Base-by-base conservation (phyloP, 2,888 invertebrate species). In the Diadegma fenestrale region DNA sequence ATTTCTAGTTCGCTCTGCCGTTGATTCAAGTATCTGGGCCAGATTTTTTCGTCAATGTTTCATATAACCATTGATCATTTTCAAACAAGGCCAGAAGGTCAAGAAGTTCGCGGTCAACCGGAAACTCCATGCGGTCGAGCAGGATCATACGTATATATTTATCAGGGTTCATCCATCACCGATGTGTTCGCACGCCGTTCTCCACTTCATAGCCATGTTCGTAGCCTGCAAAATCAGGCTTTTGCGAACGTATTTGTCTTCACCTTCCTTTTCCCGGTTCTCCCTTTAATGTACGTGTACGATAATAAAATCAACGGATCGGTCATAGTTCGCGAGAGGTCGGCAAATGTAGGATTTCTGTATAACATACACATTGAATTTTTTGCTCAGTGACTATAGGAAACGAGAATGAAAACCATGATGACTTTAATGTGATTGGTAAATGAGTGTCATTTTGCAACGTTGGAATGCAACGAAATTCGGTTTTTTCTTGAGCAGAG, bases 121-220 rank as follows among this genome's bases (percentile, higher is more conserved):
- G 76, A 76, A 76, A 76, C 48, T 30, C 75, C 63, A n/a, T 45
- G 43, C 45, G 61, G 30, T 43, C 12, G 63, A 75, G 30, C 19
- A 51, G 45, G 26, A 48, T 51, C 26, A 10, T 30, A 71, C 75
- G 26, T 75, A 75, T 69, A 69, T 48, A 48, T 48, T 30, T 48
- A 61, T 48, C 48, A 63, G 61, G 37, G 41, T 48, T 17, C 72
- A 80, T 63, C 37, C 30, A 64, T 72, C 63, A 73, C 66, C 37
- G 66, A 68, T 66, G 58, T 66, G 41, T 80, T 73, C 66, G 30
- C 80, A 66, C 75, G 75, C 75, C 54, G 41, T 80, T 64, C 58
- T 14, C 63, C 45, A 45, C 71, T 26, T 45, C 48, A 17, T 72
- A 8, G 51, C 41, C n/a, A 51, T 45, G n/a, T 64, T 26, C 5